Percentiles rank a stretch among this genome's conserved stretches.
These are phyloP conservation scores for Tiliqua scincoides DNA, from an alignment of 2,113 vertebrate genomes.

Conservation along the genomic window DNA sequence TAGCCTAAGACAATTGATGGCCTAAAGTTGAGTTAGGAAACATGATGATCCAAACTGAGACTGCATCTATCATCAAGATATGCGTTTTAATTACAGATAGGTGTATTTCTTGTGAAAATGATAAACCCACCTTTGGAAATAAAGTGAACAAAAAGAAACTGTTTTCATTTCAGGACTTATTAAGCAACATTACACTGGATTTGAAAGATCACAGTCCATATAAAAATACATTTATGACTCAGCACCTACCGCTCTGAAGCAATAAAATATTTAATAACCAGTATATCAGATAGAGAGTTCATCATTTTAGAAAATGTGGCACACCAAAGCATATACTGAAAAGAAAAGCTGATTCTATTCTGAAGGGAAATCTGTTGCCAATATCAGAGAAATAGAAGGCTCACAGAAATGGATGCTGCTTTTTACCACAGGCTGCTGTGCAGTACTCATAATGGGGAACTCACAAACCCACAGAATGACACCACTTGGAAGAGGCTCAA, in stretches of 20 bases:
- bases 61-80: background rate
- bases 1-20: no score
- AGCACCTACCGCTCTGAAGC: background rate
- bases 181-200: background rate
- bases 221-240: constrained; percentile 6
- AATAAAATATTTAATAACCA: constrained; percentile 9
- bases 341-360: background rate
- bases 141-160: background rate
- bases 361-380: background rate
- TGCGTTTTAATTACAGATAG: background rate
- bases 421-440: background rate
- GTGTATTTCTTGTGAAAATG: background rate
- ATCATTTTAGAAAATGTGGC: background rate
- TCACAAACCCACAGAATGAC: background rate
- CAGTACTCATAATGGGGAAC: background rate
- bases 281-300: background rate
- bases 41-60: background rate
- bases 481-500: background rate
- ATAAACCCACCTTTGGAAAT: background rate
- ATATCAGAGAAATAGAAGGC: background rate
- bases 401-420: background rate
- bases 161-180: background rate
- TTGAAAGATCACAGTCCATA: background rate
- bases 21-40: background rate
- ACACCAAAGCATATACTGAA: background rate